Conservation (phyloP, 2,888 invertebrate species). For the Prionchulus punctatus region DNA sequence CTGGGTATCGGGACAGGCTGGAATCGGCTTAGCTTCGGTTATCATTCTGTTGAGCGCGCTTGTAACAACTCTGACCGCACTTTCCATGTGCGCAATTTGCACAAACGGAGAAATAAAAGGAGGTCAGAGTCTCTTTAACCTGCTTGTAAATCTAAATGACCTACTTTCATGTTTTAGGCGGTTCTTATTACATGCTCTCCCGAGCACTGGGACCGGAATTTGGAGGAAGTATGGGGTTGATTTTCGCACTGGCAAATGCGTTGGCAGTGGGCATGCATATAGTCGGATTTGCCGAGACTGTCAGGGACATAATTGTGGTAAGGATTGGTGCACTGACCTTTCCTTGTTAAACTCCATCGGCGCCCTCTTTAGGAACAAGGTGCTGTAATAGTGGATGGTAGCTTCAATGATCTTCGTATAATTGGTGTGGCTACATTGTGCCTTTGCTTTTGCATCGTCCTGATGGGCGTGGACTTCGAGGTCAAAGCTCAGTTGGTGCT, state of each 20-base stretch:
- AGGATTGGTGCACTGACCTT: too few species aligned
- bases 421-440: constrained; percentile 61
- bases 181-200: constrained; percentile 81
- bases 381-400: constrained; percentile 57
- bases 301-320: constrained; percentile 39
- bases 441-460: constrained; percentile 65
- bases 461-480: constrained; percentile 86
- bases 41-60: constrained; percentile 27
- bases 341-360: too few species aligned
- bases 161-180: constrained; percentile 55
- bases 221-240: constrained; percentile 86
- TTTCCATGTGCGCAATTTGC: constrained; percentile 94
- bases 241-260: constrained; percentile 90
- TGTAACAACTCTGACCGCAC: constrained; percentile 63
- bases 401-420: constrained; percentile 60
- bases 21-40: constrained; percentile 43
- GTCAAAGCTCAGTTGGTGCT: constrained; percentile 67
- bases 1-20: constrained; percentile 91
- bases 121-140: constrained; percentile 57
- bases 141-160: too few species aligned
- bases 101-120: constrained; percentile 97
- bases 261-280: constrained; percentile 92
- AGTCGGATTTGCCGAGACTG: constrained; percentile 86
- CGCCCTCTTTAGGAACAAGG: constrained; percentile 38
- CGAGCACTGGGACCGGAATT: constrained; percentile 88